phyloP scores from a whole-genome alignment of 1,140 invertebrate genomes.

The Eciton burchellii region DNA sequence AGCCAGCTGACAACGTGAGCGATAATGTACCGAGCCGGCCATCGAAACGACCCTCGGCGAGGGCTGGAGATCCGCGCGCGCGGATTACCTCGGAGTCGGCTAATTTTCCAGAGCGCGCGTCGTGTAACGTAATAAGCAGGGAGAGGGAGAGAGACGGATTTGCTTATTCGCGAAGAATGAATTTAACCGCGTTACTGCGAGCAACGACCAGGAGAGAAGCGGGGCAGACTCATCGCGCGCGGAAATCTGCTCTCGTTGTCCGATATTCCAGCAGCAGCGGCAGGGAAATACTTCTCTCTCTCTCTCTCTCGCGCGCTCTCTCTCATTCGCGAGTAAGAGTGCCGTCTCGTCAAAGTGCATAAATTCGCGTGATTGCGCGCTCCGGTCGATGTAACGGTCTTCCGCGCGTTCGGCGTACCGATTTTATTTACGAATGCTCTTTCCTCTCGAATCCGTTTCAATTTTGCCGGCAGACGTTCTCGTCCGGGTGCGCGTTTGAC shows the following conservation, averaged over 20 bases:
- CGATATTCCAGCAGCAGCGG: constrained; percentile 49
- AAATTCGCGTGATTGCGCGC: constrained; percentile 78
- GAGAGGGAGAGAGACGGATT: constrained; percentile 30
- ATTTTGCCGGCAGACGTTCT: constrained; percentile 66
- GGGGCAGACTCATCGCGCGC: constrained; percentile 61
- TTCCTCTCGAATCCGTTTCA: constrained; percentile 71
- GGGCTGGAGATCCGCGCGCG: constrained; percentile 19
- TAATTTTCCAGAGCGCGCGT: constrained; percentile 44
- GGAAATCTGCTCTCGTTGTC: constrained; percentile 25
- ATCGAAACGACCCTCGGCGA: constrained; percentile 32
- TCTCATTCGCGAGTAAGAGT: constrained; percentile 58
- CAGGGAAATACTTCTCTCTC: constrained; percentile 68
- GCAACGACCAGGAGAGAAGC: constrained; percentile 22
- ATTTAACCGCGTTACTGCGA: constrained; percentile 34
- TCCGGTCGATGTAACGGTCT: constrained; percentile 52
- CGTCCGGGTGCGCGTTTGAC: constrained; percentile 37
- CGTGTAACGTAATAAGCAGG: constrained; percentile 66
- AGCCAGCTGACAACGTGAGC: constrained; percentile 69
- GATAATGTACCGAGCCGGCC: constrained; percentile 72
- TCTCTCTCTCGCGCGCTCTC: constrained; percentile 57
- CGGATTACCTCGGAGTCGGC: constrained; percentile 18
- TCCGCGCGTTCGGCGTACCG: constrained; percentile 68
- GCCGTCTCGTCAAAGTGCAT: constrained; percentile 77
- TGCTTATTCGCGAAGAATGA: constrained; percentile 58
- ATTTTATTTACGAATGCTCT: constrained; percentile 79